phyloP scores from a whole-genome alignment of 2,888 invertebrate species.

The Acanthosoma haemorrhoidale region DNA sequence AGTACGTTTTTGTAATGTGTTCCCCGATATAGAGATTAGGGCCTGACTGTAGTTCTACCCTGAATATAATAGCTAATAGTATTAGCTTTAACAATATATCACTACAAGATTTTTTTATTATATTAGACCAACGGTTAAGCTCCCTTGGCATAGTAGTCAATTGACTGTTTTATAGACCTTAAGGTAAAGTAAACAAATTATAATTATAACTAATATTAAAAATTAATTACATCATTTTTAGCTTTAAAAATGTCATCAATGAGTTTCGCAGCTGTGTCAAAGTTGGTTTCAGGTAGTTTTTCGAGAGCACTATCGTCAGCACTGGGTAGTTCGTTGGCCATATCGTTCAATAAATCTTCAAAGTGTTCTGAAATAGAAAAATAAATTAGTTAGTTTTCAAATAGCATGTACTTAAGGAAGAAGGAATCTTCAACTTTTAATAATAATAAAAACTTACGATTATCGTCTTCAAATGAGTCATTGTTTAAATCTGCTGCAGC shows the following conservation, averaged over 20 bases:
- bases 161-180: too few species aligned
- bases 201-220: not conserved
- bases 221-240: not conserved
- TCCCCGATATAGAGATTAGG: too few species aligned
- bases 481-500: slow-evolving; percentile 1
- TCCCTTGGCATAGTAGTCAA: too few species aligned
- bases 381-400: not conserved
- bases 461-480: not conserved
- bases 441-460: not conserved
- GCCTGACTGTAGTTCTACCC: too few species aligned
- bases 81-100: too few species aligned
- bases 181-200: too few species aligned
- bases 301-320: not conserved
- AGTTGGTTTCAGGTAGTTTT: not conserved
- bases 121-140: too few species aligned
- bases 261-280: not conserved
- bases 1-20: too few species aligned
- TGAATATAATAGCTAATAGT: too few species aligned
- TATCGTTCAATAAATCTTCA: not conserved
- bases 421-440: not conserved
- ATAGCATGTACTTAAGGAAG: too few species aligned
- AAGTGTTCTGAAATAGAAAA: not conserved
- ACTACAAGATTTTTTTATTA: too few species aligned
- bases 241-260: not conserved
- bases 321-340: not conserved